phyloP scores from a whole-genome alignment of 30 jellyfish, hydroid and myxozoan genomes.

The Cassiopea xamachana region DNA sequence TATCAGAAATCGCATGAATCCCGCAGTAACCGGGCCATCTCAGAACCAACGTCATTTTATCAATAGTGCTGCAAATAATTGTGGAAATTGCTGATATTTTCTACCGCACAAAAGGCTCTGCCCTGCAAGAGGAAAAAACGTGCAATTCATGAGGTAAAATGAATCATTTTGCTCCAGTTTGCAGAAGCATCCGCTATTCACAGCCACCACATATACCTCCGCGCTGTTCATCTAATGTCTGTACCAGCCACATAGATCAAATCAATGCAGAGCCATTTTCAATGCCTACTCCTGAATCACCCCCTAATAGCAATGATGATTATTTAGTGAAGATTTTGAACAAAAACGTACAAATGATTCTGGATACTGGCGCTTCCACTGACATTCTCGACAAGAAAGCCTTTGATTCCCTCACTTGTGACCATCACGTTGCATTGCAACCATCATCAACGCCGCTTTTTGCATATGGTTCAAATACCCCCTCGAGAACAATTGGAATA shows the following conservation, averaged over 20 bases:
- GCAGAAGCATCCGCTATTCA: neutral
- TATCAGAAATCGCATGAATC: neutral
- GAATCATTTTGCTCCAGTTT: conserved; percentile 3
- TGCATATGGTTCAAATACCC: conserved; percentile 36
- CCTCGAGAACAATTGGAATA: conserved; percentile 19
- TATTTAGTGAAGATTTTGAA: neutral
- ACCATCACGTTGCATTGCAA: neutral
- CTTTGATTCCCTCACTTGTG: neutral
- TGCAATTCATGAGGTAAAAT: neutral
- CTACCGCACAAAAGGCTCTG: neutral
- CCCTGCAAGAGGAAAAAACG: neutral
- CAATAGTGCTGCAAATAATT: neutral
- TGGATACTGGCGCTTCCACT: conserved; percentile 5
- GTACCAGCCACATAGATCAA: neutral
- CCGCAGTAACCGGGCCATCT: neutral
- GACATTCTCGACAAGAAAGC: neutral
- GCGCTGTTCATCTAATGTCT: neutral
- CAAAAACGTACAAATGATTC: neutral
- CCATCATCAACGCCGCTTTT: neutral
- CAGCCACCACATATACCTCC: neutral
- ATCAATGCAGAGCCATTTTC: neutral
- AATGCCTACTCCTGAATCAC: neutral
- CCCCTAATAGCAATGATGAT: neutral
- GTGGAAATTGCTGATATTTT: neutral
- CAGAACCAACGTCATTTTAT: neutral